These are phyloP conservation scores for Isoperla grammatica DNA, from an alignment of 2,888 invertebrate species.

Conservation along the genomic window DNA sequence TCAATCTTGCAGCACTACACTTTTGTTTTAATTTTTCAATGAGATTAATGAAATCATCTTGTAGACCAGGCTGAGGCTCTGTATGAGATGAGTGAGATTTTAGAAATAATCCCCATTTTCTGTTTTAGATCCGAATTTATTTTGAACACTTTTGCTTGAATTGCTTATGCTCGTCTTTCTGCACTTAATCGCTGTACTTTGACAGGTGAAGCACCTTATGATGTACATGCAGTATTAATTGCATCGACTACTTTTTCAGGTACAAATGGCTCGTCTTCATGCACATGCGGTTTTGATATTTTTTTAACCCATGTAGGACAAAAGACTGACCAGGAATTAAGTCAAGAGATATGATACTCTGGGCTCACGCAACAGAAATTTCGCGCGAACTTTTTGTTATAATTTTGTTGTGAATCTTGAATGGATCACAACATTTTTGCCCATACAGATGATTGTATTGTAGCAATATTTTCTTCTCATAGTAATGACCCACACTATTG, in stretches of 20 bases:
- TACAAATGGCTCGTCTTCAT: not conserved
- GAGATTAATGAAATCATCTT: not conserved
- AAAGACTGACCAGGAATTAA: not conserved
- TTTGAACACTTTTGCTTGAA: too few relatives aligned
- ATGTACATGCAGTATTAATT: not conserved
- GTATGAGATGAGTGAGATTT: not conserved
- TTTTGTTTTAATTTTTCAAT: slow-evolving; percentile 1
- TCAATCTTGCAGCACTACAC: not conserved
- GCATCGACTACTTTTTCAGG: not conserved
- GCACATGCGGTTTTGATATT: not conserved
- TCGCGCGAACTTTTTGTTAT: not conserved
- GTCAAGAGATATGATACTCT: not conserved
- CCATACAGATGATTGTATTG: slow-evolving; percentile 2
- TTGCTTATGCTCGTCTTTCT: too few relatives aligned
- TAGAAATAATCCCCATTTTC: not conserved
- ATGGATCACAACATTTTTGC: not conserved
- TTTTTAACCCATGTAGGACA: not conserved
- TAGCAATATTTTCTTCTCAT: not conserved
- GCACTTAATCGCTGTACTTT: too few relatives aligned
- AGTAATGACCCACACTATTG: not conserved
- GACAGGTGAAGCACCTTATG: too few relatives aligned
- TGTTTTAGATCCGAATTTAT: too few relatives aligned
- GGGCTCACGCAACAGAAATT: not conserved
- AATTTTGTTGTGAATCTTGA: not conserved
- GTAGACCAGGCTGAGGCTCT: not conserved